Evolutionary conservation across 2,113 vertebrate species (phyloP).

Genomic region (Clupea harengus): DNA sequence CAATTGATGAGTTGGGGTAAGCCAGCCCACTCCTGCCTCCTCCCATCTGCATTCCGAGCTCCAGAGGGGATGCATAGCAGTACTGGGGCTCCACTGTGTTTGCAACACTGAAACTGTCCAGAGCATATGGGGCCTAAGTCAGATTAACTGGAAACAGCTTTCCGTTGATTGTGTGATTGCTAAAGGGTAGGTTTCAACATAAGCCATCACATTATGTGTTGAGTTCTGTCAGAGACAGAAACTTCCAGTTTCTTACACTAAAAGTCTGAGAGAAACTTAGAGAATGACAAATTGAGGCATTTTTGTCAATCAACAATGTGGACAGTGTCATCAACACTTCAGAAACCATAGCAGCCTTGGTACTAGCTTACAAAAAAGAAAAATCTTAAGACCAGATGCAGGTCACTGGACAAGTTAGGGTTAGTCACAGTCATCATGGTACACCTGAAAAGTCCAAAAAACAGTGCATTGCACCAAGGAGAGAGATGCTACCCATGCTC

Average conservation of each 20-base stretch:
- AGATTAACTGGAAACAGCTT: not conserved
- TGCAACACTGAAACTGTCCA: not conserved
- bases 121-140: not conserved
- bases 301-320: not conserved
- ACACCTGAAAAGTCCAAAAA: not conserved
- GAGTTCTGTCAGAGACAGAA: not conserved
- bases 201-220: not conserved
- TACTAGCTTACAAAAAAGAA: not conserved
- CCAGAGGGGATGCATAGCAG: constrained; percentile 25
- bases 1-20: not conserved
- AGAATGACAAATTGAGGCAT: not conserved
- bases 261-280: not conserved
- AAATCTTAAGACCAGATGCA: not conserved
- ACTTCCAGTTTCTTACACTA: not conserved
- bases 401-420: too few relatives aligned
- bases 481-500: not conserved
- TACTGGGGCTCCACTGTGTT: not conserved
- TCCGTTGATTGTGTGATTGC: not conserved
- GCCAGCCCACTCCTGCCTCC: constrained; percentile 9
- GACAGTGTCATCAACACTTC: not conserved
- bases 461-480: not conserved
- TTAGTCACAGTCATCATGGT: not conserved
- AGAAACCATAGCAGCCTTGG: not conserved
- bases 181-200: not conserved
- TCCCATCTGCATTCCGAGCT: constrained; percentile 45